A percentile compares a stretch with the other conserved stretches of the same genome.
Evolutionary conservation across 2,797 vertebrate species (phyloP).

Genomic region (Moxostoma hubbsi): DNA sequence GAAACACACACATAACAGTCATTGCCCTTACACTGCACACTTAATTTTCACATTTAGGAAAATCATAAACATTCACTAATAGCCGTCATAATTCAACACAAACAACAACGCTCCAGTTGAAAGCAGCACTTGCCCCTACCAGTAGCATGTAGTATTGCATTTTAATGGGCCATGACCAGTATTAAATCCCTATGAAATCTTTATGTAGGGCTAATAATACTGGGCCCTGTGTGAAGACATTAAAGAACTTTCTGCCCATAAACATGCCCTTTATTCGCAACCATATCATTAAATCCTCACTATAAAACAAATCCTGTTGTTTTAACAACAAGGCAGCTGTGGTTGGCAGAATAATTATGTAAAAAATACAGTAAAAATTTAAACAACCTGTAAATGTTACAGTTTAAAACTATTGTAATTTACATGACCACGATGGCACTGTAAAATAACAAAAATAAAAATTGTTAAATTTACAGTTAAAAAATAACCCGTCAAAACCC

Average conservation of each 20-base stretch:
- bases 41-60: constrained; percentile 45
- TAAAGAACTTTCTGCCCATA: constrained; percentile 38
- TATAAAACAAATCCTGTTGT: too few relatives aligned
- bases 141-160: constrained; percentile 28
- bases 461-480: too few relatives aligned
- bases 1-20: constrained; percentile 22
- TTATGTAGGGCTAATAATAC: constrained; percentile 49
- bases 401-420: too few relatives aligned
- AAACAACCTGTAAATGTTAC: too few relatives aligned
- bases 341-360: too few relatives aligned
- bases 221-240: constrained; percentile 23
- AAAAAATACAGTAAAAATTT: too few relatives aligned
- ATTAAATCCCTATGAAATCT: constrained; percentile 51
- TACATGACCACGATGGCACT: too few relatives aligned
- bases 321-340: too few relatives aligned
- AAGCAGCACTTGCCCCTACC: constrained; percentile 9
- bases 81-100: constrained; percentile 18
- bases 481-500: too few relatives aligned
- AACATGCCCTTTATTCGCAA: constrained; percentile 43
- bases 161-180: constrained; percentile 50
- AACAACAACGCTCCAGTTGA: constrained; percentile 20
- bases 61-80: constrained; percentile 42
- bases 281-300: constrained; percentile 41
- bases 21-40: constrained; percentile 31
- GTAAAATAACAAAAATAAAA: too few relatives aligned